Evolutionary conservation across 2,888 invertebrate genomes (phyloP).

Genomic region (Nemoura dubitans): DNA sequence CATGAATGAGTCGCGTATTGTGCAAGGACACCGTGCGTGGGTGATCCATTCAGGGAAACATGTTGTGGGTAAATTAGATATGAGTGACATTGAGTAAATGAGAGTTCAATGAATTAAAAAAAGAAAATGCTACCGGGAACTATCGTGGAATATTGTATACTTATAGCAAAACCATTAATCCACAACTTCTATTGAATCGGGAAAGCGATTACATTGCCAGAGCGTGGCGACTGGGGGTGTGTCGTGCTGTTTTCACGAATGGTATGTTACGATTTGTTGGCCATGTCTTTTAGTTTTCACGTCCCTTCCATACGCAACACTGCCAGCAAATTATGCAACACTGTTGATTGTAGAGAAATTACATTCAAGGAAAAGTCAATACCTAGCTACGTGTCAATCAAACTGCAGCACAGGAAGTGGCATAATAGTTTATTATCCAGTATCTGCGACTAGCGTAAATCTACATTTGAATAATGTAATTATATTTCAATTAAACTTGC

Average conservation of each 20-base stretch:
- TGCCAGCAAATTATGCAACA: background rate
- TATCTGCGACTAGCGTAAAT: background rate
- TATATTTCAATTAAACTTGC: background rate
- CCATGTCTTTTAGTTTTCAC: background rate
- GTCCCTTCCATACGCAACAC: background rate
- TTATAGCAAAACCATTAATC: background rate
- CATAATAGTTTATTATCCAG: background rate
- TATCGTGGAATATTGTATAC: constrained; percentile 22
- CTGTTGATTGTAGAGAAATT: background rate
- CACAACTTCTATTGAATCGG: background rate
- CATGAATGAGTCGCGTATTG: background rate
- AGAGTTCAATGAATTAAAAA: background rate
- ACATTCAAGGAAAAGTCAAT: constrained; percentile 9
- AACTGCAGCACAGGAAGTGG: background rate
- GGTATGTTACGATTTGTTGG: background rate
- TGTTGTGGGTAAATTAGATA: background rate
- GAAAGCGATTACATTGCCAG: background rate
- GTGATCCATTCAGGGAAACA: background rate
- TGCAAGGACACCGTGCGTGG: background rate
- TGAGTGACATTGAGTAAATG: background rate
- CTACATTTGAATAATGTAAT: background rate
- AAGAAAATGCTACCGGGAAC: background rate
- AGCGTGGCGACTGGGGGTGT: background rate
- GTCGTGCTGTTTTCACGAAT: background rate
- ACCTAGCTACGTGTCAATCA: background rate